Evolutionary conservation across 1,140 invertebrate species (phyloP).

Genomic region (Polypedilum vanderplanki): DNA sequence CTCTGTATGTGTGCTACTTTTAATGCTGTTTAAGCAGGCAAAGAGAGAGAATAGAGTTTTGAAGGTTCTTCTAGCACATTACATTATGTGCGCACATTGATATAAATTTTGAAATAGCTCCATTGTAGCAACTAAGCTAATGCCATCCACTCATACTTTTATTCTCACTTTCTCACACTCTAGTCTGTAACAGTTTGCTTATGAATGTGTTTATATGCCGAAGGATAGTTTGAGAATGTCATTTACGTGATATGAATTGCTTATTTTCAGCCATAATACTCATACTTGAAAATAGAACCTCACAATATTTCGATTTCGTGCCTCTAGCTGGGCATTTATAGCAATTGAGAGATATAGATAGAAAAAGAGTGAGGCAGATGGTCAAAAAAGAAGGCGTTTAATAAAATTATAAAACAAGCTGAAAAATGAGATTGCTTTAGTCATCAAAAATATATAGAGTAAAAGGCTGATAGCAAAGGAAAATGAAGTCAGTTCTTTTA

Average conservation of each 20-base stretch:
- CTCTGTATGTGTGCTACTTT: not conserved
- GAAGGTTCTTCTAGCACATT: not conserved
- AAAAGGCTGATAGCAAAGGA: too few relatives aligned
- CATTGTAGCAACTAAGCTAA: constrained; percentile 10
- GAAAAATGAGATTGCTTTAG: not conserved
- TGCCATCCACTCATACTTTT: not conserved
- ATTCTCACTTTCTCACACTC: not conserved
- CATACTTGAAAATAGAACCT: not conserved
- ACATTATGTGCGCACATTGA: not conserved
- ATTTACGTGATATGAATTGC: constrained; percentile 24
- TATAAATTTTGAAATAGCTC: constrained; percentile 23
- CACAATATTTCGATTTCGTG: not conserved
- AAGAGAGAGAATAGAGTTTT: not conserved
- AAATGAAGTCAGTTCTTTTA: too few relatives aligned
- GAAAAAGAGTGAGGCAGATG: not conserved
- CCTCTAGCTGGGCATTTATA: not conserved
- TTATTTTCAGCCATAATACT: constrained; percentile 20
- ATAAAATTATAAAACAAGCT: not conserved
- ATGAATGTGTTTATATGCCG: constrained; percentile 25
- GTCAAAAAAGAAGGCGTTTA: constrained; percentile 11
- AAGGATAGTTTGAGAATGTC: constrained; percentile 26
- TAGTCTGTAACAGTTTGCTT: not conserved
- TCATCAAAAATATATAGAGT: not conserved
- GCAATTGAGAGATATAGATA: too few relatives aligned
- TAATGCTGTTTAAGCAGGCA: constrained; percentile 27